Conservation (phyloP, 2,113 vertebrate genomes). For the Mystacornis crossleyi region DNA sequence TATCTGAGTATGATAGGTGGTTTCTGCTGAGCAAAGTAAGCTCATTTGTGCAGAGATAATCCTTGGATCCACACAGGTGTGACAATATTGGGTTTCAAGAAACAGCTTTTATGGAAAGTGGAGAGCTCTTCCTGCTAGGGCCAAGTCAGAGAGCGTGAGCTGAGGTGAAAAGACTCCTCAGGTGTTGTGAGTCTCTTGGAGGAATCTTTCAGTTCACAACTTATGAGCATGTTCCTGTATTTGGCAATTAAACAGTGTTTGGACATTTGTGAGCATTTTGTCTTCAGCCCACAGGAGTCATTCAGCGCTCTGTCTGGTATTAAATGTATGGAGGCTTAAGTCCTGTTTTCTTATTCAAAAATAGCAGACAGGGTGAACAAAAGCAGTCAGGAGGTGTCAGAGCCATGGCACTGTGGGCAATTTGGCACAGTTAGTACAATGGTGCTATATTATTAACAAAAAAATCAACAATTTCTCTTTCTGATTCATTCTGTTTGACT, state of each 20-base stretch:
- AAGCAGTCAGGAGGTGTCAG: neutral
- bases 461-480: neutral
- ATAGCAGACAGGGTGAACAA: neutral
- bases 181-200: neutral
- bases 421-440: neutral
- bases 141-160: neutral
- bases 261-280: neutral
- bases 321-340: neutral
- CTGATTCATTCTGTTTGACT: constrained; percentile 24
- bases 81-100: neutral
- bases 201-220: neutral
- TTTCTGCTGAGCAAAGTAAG: neutral
- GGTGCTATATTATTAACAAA: constrained; percentile 2
- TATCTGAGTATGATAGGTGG: neutral
- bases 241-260: neutral
- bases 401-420: neutral
- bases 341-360: neutral
- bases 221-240: neutral
- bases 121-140: neutral
- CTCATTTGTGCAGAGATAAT: neutral
- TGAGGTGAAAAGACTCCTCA: neutral
- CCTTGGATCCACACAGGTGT: neutral
- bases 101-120: neutral
- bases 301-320: neutral
- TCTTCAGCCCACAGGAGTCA: neutral